Conservation (phyloP, 2,888 invertebrate genomes). For the Apodemia mormo region DNA sequence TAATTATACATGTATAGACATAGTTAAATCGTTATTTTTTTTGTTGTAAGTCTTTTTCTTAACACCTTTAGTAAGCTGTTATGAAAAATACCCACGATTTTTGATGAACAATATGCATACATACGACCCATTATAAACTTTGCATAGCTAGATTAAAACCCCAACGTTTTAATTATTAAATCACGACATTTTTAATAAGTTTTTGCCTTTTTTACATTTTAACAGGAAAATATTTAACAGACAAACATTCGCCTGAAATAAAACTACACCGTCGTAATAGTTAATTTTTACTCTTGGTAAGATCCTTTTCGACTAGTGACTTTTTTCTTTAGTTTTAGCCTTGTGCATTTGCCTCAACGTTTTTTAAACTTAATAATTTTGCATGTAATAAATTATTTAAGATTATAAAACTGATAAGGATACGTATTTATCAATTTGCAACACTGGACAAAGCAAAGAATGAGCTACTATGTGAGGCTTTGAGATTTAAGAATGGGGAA, state of each 20-base stretch:
- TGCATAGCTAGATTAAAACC: slow-evolving; percentile 63
- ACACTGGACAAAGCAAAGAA: neutral
- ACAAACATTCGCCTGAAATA: slow-evolving; percentile 46
- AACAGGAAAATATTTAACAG: slow-evolving; percentile 43
- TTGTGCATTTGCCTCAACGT: neutral
- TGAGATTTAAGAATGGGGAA: too few relatives aligned
- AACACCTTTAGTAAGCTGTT: slow-evolving; percentile 39
- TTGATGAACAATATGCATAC: slow-evolving; percentile 40
- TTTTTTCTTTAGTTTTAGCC: slow-evolving; percentile 36
- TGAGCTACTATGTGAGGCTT: too few relatives aligned
- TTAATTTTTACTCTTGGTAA: neutral
- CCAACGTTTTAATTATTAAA: slow-evolving; percentile 55
- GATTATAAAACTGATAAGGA: neutral
- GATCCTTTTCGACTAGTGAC: neutral
- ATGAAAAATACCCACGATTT: slow-evolving; percentile 50
- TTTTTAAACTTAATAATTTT: too few relatives aligned
- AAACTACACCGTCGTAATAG: slow-evolving; percentile 51
- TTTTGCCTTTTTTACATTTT: slow-evolving; percentile 52
- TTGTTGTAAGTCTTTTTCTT: slow-evolving; percentile 56
- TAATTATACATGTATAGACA: slow-evolving; percentile 75
- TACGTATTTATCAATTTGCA: neutral
- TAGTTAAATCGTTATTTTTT: slow-evolving; percentile 71
- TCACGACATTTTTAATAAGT: slow-evolving; percentile 55
- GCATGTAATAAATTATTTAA: neutral
- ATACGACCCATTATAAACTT: slow-evolving; percentile 56